phyloP scores from a whole-genome alignment of 2,888 invertebrate genomes.

The Neocrepidodera transversa region DNA sequence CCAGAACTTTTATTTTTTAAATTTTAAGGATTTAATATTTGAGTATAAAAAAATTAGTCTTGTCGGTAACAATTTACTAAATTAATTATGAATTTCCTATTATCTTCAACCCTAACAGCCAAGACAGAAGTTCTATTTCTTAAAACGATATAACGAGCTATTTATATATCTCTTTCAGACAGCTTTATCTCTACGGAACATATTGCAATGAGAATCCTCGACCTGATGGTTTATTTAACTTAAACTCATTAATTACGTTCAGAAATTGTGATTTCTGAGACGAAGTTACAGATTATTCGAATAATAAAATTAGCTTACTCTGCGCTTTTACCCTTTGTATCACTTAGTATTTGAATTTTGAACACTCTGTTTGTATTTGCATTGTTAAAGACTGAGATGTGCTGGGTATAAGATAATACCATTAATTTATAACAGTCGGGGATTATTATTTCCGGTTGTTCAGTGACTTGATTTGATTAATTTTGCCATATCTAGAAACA shows the following conservation, averaged over 20 bases:
- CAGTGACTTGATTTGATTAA: neutral
- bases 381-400: neutral
- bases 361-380: neutral
- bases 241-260: slow-evolving; percentile 26
- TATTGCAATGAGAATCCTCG: slow-evolving; percentile 17
- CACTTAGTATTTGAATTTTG: neutral
- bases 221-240: slow-evolving; percentile 19
- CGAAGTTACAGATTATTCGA: slow-evolving; percentile 2
- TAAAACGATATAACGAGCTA: slow-evolving; percentile 3
- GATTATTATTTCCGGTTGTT: neutral
- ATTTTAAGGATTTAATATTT: slow-evolving; percentile 9
- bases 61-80: slow-evolving; percentile 10
- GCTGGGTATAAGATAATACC: neutral
- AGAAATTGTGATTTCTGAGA: slow-evolving; percentile 9
- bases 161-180: slow-evolving; percentile 9
- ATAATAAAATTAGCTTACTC: neutral
- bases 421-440: neutral
- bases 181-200: slow-evolving; percentile 15
- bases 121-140: neutral
- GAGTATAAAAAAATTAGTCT: slow-evolving; percentile 7
- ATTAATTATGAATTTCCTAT: slow-evolving; percentile 7
- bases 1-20: too few relatives aligned
- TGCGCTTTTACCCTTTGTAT: neutral
- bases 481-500: neutral
- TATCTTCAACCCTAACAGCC: neutral